Evolutionary conservation across 2,888 invertebrate genomes (phyloP).

Genomic region (Idaea dimidiata): DNA sequence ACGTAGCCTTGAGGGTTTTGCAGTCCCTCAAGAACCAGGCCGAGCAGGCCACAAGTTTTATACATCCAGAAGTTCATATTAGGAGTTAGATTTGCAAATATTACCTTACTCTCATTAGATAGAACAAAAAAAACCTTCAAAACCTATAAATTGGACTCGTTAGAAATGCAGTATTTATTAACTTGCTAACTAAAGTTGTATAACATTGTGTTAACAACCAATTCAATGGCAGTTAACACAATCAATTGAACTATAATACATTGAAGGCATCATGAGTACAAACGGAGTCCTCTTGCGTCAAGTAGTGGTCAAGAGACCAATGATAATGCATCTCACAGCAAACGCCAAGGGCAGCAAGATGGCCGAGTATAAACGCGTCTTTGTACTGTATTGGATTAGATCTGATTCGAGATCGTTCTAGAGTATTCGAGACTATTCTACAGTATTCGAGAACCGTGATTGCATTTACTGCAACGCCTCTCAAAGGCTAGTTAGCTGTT

Average conservation of each 20-base stretch:
- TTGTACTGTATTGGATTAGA: not conserved
- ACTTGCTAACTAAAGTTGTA: too few relatives aligned
- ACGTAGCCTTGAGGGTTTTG: too few relatives aligned
- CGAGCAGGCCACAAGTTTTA: too few relatives aligned
- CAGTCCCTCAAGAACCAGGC: too few relatives aligned
- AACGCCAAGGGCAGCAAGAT: not conserved
- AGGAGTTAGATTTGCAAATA: too few relatives aligned
- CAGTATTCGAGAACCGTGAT: not conserved
- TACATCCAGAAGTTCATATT: too few relatives aligned
- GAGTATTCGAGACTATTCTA: not conserved
- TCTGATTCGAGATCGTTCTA: not conserved
- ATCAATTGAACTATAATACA: not conserved
- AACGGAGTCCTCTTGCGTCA: not conserved
- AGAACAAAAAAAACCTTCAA: too few relatives aligned
- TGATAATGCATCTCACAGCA: not conserved
- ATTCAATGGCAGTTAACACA: not conserved
- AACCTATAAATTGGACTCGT: too few relatives aligned
- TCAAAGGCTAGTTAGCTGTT: constrained; percentile 1
- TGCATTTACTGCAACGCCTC: not conserved
- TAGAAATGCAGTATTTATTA: too few relatives aligned
- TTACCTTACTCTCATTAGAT: too few relatives aligned
- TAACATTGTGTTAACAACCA: not conserved
- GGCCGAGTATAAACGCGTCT: not conserved
- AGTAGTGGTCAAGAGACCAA: not conserved
- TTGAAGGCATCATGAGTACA: not conserved